Percentiles rank a stretch among this genome's conserved stretches.
Conservation (phyloP, 37 sponge, comb jelly and placozoan species). For the Spongilla lacustris region DNA sequence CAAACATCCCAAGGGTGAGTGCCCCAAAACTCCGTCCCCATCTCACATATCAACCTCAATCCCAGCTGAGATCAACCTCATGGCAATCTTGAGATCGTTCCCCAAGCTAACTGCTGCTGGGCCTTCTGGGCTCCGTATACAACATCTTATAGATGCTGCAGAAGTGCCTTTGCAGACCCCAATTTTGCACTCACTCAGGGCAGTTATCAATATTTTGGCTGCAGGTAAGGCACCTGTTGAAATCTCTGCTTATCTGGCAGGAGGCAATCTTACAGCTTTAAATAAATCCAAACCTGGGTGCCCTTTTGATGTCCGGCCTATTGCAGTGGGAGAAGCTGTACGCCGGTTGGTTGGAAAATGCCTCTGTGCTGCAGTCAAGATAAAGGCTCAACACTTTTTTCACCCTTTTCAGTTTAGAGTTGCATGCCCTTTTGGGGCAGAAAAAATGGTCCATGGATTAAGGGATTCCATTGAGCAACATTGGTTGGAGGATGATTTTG, state of each 20-base stretch:
- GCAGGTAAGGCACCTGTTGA: neutral
- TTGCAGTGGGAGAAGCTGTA: neutral
- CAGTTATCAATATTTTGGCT: neutral
- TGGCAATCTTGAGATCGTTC: neutral
- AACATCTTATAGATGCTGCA: neutral
- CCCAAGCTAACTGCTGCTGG: constrained; percentile 1
- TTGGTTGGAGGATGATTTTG: neutral
- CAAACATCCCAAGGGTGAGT: neutral
- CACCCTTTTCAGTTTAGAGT: neutral
- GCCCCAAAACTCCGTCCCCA: neutral
- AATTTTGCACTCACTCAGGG: neutral
- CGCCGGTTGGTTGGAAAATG: neutral
- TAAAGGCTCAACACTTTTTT: neutral
- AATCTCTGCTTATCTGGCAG: neutral
- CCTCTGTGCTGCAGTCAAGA: neutral
- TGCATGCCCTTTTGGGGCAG: neutral
- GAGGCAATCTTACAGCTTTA: constrained; percentile 1
- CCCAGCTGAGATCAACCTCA: neutral
- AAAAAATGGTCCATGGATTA: neutral
- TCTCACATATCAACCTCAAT: neutral
- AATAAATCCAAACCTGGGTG: neutral
- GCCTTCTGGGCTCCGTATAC: neutral
- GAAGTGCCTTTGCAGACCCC: neutral
- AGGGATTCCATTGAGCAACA: neutral
- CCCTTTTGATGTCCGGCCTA: neutral